Evolutionary conservation across 2,113 vertebrate species (phyloP).

Genomic region (Empidonax alnorum): DNA sequence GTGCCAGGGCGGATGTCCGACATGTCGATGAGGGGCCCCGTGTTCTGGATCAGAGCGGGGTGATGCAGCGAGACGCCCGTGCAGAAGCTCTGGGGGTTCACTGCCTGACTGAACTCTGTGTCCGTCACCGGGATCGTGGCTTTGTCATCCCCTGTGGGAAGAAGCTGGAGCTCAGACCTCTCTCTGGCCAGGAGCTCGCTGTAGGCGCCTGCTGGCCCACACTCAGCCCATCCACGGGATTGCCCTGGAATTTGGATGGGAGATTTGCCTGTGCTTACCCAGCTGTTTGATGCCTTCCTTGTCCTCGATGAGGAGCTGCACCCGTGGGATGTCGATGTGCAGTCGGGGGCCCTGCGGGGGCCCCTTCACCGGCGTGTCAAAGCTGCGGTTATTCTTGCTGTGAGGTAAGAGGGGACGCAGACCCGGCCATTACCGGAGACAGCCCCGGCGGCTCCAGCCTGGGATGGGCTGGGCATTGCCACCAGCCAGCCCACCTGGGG

Average conservation of each 20-base stretch:
- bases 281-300: slow-evolving; percentile 99
- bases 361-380: slow-evolving; percentile 98
- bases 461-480: neutral
- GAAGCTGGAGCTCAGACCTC: neutral
- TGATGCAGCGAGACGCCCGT: slow-evolving; percentile 96
- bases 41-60: slow-evolving; percentile 96
- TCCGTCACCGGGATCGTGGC: slow-evolving; percentile 95
- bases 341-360: slow-evolving; percentile 95
- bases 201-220: neutral
- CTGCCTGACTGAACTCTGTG: slow-evolving; percentile 95
- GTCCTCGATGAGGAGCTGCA: slow-evolving; percentile 97
- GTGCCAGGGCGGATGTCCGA: slow-evolving; percentile 98
- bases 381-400: slow-evolving; percentile 99
- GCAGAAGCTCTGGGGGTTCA: slow-evolving; percentile 98
- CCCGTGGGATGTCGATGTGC: slow-evolving; percentile 97
- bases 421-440: neutral
- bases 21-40: slow-evolving; percentile 97
- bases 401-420: slow-evolving; percentile 62
- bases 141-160: slow-evolving; percentile 90
- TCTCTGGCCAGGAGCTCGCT: fast-evolving
- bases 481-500: neutral
- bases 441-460: neutral
- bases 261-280: slow-evolving; percentile 76
- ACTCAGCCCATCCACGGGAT: fast-evolving
- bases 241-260: fast-evolving